phyloP scores from a whole-genome alignment of 1,140 invertebrate genomes.

The Euglossa dilemma region DNA sequence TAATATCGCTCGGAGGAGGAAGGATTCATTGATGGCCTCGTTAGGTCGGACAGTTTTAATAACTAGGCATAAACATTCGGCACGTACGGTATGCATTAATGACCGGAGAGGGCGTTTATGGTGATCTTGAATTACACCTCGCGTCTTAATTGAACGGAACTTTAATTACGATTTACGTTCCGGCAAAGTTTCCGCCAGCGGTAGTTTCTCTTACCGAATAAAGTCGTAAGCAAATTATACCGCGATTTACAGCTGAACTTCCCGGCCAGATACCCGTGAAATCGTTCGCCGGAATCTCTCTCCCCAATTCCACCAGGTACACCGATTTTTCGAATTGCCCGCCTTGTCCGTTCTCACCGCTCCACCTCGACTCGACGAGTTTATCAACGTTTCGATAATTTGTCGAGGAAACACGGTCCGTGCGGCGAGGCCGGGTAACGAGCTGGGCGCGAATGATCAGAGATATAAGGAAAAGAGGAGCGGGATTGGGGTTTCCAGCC shows the following conservation, averaged over 20 bases:
- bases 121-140: slow-evolving; percentile 49
- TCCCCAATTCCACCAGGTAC: too few relatives aligned
- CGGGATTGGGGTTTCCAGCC: not conserved
- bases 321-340: too few relatives aligned
- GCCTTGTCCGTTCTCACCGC: too few relatives aligned
- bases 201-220: slow-evolving; percentile 26
- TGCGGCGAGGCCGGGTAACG: not conserved
- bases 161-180: slow-evolving; percentile 50
- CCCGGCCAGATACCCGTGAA: not conserved
- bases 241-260: slow-evolving; percentile 11
- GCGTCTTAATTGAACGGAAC: slow-evolving; percentile 48
- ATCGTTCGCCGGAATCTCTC: not conserved
- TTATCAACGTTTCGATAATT: not conserved
- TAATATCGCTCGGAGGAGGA: slow-evolving; percentile 18
- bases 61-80: slow-evolving; percentile 41
- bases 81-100: slow-evolving; percentile 32
- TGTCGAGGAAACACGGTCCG: not conserved
- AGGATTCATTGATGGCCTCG: slow-evolving; percentile 25
- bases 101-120: slow-evolving; percentile 25
- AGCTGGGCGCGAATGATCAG: not conserved
- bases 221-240: slow-evolving; percentile 46
- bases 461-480: not conserved
- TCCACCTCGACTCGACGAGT: not conserved
- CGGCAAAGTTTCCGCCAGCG: not conserved
- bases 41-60: slow-evolving; percentile 32